Percentiles rank a stretch among this genome's conserved stretches.
phyloP scores from a whole-genome alignment of 2,113 vertebrate genomes.

The Equus quagga region DNA sequence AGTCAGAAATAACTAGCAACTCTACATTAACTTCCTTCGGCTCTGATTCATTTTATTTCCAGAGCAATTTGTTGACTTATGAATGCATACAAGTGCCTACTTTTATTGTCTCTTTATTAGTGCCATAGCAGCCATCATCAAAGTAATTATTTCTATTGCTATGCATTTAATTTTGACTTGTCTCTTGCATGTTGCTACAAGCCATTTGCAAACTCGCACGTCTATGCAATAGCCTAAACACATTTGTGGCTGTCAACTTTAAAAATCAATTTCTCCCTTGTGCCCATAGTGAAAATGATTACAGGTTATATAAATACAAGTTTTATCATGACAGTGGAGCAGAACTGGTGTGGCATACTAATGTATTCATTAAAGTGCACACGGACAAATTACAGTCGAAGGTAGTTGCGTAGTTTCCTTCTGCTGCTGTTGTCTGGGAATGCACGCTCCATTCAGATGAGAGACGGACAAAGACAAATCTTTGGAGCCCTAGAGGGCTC shows the following conservation, averaged over 20 bases:
- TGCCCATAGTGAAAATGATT: slow-evolving; percentile 80
- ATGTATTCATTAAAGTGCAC: slow-evolving; percentile 88
- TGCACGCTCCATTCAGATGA: slow-evolving; percentile 17
- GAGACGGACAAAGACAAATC: background rate
- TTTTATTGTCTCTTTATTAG: slow-evolving; percentile 49
- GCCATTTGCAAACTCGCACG: slow-evolving; percentile 64
- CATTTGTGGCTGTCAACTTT: slow-evolving; percentile 69
- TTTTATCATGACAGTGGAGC: slow-evolving; percentile 78
- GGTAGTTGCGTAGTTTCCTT: slow-evolving; percentile 59
- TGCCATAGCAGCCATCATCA: background rate
- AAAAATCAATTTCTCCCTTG: slow-evolving; percentile 81
- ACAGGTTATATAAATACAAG: slow-evolving; percentile 84
- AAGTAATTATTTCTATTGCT: slow-evolving; percentile 43
- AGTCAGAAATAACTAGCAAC: background rate
- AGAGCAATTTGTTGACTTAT: background rate
- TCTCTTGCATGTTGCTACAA: slow-evolving; percentile 76
- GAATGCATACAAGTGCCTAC: background rate
- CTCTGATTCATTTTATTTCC: background rate
- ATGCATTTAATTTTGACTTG: slow-evolving; percentile 12
- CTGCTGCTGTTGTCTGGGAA: slow-evolving; percentile 40
- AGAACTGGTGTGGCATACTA: slow-evolving; percentile 81
- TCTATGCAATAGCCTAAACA: background rate
- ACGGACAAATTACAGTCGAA: slow-evolving; percentile 80
- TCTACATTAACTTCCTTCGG: background rate
- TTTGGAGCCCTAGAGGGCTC: slow-evolving; percentile 8